Evolutionary conservation across 2,888 invertebrate species (phyloP).

Genomic region (Beris chalybata): DNA sequence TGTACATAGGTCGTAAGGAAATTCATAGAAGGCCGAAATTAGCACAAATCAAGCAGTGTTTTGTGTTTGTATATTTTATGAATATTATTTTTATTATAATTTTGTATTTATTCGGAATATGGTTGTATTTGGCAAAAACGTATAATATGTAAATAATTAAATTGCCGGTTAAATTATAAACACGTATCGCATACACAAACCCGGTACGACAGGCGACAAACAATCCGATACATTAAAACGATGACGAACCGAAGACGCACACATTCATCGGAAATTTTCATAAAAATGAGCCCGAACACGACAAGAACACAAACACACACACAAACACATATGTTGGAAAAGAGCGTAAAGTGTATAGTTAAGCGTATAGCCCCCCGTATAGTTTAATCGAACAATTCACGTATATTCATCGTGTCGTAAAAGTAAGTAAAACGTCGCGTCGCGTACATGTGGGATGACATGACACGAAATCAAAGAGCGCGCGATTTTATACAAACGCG

Average conservation of each 20-base stretch:
- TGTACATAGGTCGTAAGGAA: slow-evolving; percentile 1
- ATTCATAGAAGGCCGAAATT: too few relatives aligned
- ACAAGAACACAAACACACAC: slow-evolving; percentile 12
- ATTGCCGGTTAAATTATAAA: too few relatives aligned
- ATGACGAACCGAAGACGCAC: slow-evolving; percentile 4
- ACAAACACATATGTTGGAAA: slow-evolving; percentile 3
- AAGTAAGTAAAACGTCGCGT: slow-evolving; percentile 27
- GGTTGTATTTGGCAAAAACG: too few relatives aligned
- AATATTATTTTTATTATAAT: too few relatives aligned
- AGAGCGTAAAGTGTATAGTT: slow-evolving; percentile 7
- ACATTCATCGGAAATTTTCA: background rate
- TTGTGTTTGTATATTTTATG: too few relatives aligned
- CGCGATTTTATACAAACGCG: slow-evolving; percentile 30
- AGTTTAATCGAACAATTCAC: slow-evolving; percentile 32
- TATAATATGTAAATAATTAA: too few relatives aligned
- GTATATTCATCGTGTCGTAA: slow-evolving; percentile 30
- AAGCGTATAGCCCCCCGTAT: slow-evolving; percentile 15
- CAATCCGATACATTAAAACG: slow-evolving; percentile 8
- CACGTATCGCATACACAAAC: slow-evolving; percentile 22
- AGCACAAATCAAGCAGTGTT: too few relatives aligned
- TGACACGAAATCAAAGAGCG: slow-evolving; percentile 37
- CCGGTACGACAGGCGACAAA: slow-evolving; percentile 8
- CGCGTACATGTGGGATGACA: slow-evolving; percentile 29
- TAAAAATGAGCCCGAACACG: too few relatives aligned
- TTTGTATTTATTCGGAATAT: too few relatives aligned